Evolutionary conservation across 2,888 invertebrate genomes (phyloP).

Genomic region (Idaea dimidiata): DNA sequence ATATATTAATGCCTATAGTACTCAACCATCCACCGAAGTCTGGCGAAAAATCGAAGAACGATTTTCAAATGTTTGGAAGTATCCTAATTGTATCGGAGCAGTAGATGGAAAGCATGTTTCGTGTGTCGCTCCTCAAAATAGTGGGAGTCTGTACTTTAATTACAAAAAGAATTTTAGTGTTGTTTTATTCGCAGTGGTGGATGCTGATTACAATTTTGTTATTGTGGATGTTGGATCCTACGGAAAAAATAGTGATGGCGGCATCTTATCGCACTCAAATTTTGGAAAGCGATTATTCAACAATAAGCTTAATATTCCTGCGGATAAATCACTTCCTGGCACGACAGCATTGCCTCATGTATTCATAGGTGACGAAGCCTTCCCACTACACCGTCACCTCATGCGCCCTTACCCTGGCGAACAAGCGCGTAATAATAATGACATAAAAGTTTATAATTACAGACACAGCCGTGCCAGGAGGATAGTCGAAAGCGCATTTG

Average conservation of each 20-base stretch:
- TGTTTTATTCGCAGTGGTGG: constrained; percentile 21
- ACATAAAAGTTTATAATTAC: background rate
- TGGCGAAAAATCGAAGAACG: too few relatives aligned
- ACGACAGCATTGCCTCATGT: background rate
- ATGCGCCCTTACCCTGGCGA: background rate
- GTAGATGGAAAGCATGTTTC: constrained; percentile 11
- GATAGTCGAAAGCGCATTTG: background rate
- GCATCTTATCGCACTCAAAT: background rate
- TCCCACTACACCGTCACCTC: background rate
- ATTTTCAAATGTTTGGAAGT: too few relatives aligned
- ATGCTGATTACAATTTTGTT: constrained; percentile 17
- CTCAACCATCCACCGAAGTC: background rate
- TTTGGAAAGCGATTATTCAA: background rate
- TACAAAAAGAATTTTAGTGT: constrained; percentile 17
- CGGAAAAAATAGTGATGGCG: constrained; percentile 24
- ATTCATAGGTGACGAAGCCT: constrained; percentile 2
- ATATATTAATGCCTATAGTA: background rate
- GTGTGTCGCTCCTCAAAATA: constrained; percentile 8
- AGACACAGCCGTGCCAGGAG: background rate
- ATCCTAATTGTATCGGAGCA: too few relatives aligned
- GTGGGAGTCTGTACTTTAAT: constrained; percentile 18
- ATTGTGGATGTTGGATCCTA: constrained; percentile 33
- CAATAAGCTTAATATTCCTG: background rate
- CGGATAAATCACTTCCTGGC: background rate
- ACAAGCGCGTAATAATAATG: background rate